A percentile compares a stretch with the other conserved stretches of the same genome.
phyloP scores from a whole-genome alignment of 2,888 invertebrate genomes.

The Synergus laeviventris region DNA sequence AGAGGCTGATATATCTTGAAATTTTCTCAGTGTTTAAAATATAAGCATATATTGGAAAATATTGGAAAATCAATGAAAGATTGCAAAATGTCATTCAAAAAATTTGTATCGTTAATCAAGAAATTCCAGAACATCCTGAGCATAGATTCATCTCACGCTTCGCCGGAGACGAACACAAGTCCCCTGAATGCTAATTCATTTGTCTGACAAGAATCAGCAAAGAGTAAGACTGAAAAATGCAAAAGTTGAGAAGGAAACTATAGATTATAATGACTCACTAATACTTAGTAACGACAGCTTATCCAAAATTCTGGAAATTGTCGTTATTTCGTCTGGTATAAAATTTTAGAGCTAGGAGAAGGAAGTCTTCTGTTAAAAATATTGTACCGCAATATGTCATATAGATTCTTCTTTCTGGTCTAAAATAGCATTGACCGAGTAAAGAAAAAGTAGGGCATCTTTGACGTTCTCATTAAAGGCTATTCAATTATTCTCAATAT shows the following conservation, averaged over 20 bases:
- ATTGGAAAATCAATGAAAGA: not conserved
- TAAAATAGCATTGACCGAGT: too few species aligned
- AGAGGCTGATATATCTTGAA: too few species aligned
- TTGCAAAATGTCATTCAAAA: not conserved
- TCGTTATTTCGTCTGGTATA: too few species aligned
- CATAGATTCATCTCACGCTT: conserved; percentile 1
- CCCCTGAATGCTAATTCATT: not conserved
- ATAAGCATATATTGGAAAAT: too few species aligned
- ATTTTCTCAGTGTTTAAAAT: too few species aligned
- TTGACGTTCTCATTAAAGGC: too few species aligned
- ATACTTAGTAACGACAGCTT: not conserved
- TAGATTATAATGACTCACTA: not conserved
- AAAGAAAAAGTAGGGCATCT: too few species aligned
- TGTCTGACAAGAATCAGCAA: not conserved
- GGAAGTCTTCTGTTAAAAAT: too few species aligned
- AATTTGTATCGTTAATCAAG: not conserved
- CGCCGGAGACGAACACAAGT: not conserved
- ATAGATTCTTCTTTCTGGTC: too few species aligned
- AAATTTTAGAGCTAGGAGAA: too few species aligned
- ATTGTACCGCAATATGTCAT: too few species aligned
- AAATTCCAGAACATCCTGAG: not conserved
- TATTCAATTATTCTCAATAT: too few species aligned
- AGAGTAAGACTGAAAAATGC: not conserved
- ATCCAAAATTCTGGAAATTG: not conserved
- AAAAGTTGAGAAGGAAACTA: not conserved